These are phyloP conservation scores for Siderastrea radians DNA, from an alignment of 92 coral and sea anemone genomes.

Conservation along the genomic window DNA sequence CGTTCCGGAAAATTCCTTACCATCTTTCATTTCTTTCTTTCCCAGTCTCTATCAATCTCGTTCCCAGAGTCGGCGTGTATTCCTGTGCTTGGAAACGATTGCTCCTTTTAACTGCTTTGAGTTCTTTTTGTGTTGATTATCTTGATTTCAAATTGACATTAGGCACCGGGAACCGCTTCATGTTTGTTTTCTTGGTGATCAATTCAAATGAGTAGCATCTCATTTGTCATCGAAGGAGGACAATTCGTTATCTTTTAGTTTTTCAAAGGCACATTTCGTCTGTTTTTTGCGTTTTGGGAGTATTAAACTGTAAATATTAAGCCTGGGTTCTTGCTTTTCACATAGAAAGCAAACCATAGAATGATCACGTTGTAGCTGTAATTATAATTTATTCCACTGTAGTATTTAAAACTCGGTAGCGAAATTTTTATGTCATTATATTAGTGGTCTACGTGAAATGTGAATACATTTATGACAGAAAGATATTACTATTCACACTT, in stretches of 20 bases:
- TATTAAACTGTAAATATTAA: slow-evolving; percentile 24
- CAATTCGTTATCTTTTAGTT: not conserved
- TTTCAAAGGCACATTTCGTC: not conserved
- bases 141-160: too few relatives aligned
- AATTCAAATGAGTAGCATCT: too few relatives aligned
- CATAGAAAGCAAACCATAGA: slow-evolving; percentile 7
- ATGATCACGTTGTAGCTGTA: slow-evolving; percentile 20
- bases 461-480: slow-evolving; percentile 32
- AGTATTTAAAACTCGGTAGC: slow-evolving; percentile 30
- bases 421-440: not conserved
- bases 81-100: too few relatives aligned
- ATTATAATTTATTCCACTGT: slow-evolving; percentile 38
- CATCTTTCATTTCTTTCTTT: too few relatives aligned
- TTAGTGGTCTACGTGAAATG: slow-evolving; percentile 14
- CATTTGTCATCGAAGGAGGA: not conserved
- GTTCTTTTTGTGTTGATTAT: too few relatives aligned
- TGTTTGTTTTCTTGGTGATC: too few relatives aligned
- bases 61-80: too few relatives aligned
- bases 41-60: too few relatives aligned
- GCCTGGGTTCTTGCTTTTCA: not conserved
- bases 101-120: too few relatives aligned
- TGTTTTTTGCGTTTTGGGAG: too few relatives aligned
- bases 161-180: too few relatives aligned
- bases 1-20: too few relatives aligned
- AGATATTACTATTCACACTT: not conserved